Evolutionary conservation across 2,888 invertebrate species (phyloP).

Genomic region (Drosophila birchii): DNA sequence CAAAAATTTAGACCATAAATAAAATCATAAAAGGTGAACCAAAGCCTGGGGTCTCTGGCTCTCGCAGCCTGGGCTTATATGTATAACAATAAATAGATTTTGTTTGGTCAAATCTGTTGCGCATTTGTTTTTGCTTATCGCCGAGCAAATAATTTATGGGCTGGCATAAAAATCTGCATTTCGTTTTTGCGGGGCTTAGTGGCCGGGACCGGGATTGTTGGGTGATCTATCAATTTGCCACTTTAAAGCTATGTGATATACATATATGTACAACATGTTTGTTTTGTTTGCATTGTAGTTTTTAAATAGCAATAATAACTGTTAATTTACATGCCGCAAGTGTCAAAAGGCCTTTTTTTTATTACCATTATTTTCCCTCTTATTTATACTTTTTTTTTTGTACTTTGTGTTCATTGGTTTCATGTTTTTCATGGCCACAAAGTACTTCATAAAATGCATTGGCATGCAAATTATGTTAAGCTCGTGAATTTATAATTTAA

Average conservation of each 20-base stretch:
- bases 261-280: background rate
- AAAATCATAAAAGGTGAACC: slow-evolving; percentile 49
- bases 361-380: slow-evolving; percentile 14
- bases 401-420: slow-evolving; percentile 48
- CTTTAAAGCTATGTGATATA: slow-evolving; percentile 53
- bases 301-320: slow-evolving; percentile 62
- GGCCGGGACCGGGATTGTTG: slow-evolving; percentile 41
- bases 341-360: slow-evolving; percentile 66
- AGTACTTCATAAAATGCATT: slow-evolving; percentile 73
- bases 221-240: slow-evolving; percentile 72
- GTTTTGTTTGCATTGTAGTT: slow-evolving; percentile 39
- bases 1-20: slow-evolving; percentile 69
- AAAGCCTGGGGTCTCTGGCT: slow-evolving; percentile 26
- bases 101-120: slow-evolving; percentile 70
- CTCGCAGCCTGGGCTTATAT: slow-evolving; percentile 34
- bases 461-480: slow-evolving; percentile 80
- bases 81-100: slow-evolving; percentile 55
- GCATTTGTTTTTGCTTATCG: slow-evolving; percentile 66
- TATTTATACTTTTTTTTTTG: slow-evolving; percentile 21
- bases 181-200: slow-evolving; percentile 52
- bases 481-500: slow-evolving; percentile 77
- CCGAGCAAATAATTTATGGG: slow-evolving; percentile 64
- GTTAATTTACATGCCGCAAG: slow-evolving; percentile 73
- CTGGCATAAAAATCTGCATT: slow-evolving; percentile 54
- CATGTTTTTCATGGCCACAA: slow-evolving; percentile 66